phyloP scores from a whole-genome alignment of 1,140 invertebrate genomes.

The Nautilus pompilius region DNA sequence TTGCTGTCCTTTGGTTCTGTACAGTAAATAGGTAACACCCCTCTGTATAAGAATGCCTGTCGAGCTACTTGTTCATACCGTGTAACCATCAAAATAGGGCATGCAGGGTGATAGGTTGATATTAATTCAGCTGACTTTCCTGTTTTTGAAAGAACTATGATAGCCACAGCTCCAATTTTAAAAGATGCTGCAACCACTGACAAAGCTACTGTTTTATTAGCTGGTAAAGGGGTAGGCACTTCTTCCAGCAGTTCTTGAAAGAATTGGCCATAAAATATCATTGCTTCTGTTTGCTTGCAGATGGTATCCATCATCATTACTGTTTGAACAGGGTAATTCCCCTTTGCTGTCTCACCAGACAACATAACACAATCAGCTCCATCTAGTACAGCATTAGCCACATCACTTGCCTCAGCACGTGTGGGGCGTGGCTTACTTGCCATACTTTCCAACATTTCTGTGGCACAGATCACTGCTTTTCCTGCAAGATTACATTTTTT shows the following conservation, averaged over 20 bases:
- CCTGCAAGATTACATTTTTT: conserved; percentile 67
- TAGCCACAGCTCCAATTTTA: too few relatives aligned
- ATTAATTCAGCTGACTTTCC: conserved; percentile 59
- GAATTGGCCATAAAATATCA: too few relatives aligned
- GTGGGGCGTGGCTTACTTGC: conserved; percentile 94
- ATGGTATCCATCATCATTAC: too few relatives aligned
- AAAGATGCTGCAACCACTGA: too few relatives aligned
- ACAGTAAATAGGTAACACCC: conserved; percentile 89
- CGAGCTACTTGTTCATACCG: conserved; percentile 82
- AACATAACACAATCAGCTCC: conserved; percentile 99
- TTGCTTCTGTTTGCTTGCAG: too few relatives aligned
- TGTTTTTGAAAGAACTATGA: too few relatives aligned
- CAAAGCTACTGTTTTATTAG: too few relatives aligned
- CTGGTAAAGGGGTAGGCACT: too few relatives aligned
- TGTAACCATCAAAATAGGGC: conserved; percentile 95
- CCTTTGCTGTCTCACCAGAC: conserved; percentile 94
- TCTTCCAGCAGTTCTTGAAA: too few relatives aligned
- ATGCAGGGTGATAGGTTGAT: conserved; percentile 91
- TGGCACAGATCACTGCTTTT: conserved; percentile 94
- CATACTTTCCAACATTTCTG: conserved; percentile 97
- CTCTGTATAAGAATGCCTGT: conserved; percentile 90
- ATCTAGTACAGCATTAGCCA: conserved; percentile 95
- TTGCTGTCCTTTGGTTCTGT: conserved; percentile 64
- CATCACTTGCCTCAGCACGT: conserved; percentile 92
- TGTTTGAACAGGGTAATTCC: conserved; percentile 75